Percentiles rank a stretch among this genome's conserved stretches.
Conservation (phyloP, 1,140 invertebrate genomes). For the Heterodera schachtii region DNA sequence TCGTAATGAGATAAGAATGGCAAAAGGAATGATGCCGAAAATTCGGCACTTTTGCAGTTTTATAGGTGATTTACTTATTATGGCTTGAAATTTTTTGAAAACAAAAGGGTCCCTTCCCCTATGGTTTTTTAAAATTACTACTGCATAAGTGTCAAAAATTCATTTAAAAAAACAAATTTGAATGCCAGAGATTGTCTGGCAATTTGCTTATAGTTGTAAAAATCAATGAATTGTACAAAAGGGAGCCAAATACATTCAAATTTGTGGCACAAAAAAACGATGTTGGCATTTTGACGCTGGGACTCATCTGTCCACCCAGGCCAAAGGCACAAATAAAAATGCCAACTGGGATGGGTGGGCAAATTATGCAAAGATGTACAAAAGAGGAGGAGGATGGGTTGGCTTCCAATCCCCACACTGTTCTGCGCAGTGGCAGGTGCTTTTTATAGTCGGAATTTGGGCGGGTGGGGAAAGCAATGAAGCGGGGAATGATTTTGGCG, state of each 20-base stretch:
- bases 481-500: background rate
- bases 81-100: too few species aligned
- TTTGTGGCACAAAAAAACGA: too few species aligned
- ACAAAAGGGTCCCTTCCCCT: too few species aligned
- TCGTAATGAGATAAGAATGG: background rate
- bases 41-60: background rate
- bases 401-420: background rate
- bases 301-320: background rate
- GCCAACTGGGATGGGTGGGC: background rate
- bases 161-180: too few species aligned
- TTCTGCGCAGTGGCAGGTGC: background rate
- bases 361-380: background rate
- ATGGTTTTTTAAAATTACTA: too few species aligned
- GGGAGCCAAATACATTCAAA: too few species aligned
- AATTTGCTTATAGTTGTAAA: too few species aligned
- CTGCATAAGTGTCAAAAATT: too few species aligned
- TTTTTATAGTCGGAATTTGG: background rate
- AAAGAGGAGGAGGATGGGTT: too few species aligned
- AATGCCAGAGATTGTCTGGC: too few species aligned
- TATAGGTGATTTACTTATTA: too few species aligned
- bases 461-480: background rate
- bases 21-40: background rate
- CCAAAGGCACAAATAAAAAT: background rate
- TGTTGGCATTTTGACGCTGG: background rate
- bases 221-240: too few species aligned